A percentile compares a stretch with the other conserved stretches of the same genome.
Conservation (phyloP, 2,888 invertebrate genomes). For the Chaetogeoica ovagalla region DNA sequence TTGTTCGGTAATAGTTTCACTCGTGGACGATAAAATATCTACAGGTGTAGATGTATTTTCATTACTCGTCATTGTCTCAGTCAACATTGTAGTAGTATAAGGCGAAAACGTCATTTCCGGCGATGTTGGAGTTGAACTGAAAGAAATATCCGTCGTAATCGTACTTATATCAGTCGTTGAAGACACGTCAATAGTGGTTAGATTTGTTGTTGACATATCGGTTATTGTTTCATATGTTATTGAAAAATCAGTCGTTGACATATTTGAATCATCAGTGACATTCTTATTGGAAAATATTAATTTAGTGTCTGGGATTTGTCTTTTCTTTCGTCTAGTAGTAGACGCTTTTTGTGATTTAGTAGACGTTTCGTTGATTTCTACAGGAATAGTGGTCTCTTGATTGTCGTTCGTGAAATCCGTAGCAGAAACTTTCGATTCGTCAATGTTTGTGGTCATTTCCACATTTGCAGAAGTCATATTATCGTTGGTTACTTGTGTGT, state of each 20-base stretch:
- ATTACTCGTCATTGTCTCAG: constrained; percentile 17
- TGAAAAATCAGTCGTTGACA: constrained; percentile 29
- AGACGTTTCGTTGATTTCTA: background rate
- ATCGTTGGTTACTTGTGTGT: background rate
- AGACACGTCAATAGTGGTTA: constrained; percentile 28
- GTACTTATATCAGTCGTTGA: background rate
- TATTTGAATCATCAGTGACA: constrained; percentile 16
- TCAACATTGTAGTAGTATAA: background rate
- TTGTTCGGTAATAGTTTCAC: constrained; percentile 11
- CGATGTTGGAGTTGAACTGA: background rate
- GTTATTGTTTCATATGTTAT: constrained; percentile 22
- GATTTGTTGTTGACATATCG: constrained; percentile 34
- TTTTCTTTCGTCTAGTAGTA: constrained; percentile 31
- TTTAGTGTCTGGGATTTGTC: background rate
- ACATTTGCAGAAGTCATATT: background rate
- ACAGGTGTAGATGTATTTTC: constrained; percentile 18
- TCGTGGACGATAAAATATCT: constrained; percentile 1
- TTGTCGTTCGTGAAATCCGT: background rate
- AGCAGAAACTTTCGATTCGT: background rate
- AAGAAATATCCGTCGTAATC: background rate
- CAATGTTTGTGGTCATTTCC: background rate
- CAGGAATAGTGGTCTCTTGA: background rate
- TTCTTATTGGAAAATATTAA: background rate
- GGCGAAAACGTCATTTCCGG: constrained; percentile 8
- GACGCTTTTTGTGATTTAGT: background rate